Evolutionary conservation across 2,797 vertebrate species (phyloP).

Genomic region (Silurus lanzhouensis): DNA sequence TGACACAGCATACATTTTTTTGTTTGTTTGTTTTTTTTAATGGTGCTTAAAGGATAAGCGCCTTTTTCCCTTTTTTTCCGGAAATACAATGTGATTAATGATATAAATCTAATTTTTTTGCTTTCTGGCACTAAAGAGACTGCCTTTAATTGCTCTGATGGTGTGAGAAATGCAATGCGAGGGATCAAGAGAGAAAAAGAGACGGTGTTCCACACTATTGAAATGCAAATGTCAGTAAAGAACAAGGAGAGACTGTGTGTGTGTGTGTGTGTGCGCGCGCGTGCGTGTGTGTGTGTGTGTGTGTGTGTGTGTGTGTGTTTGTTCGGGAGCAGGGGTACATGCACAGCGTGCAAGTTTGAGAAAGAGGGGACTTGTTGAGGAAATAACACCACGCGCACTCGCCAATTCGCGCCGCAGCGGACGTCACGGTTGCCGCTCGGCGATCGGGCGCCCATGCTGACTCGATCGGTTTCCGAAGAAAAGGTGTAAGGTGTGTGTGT

Average conservation of each 20-base stretch:
- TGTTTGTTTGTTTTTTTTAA: neutral
- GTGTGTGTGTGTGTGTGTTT: constrained; percentile 25
- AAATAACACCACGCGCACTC: constrained; percentile 75
- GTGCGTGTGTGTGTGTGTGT: constrained; percentile 60
- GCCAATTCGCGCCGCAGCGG: constrained; percentile 56
- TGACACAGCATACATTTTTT: too few relatives aligned
- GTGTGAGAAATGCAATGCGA: constrained; percentile 63
- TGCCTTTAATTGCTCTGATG: constrained; percentile 48
- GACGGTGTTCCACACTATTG: constrained; percentile 80
- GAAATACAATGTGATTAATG: constrained; percentile 11
- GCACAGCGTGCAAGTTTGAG: constrained; percentile 77
- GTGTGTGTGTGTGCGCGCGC: constrained; percentile 62
- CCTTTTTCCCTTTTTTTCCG: neutral
- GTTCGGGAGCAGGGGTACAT: constrained; percentile 67
- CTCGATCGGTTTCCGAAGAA: constrained; percentile 23
- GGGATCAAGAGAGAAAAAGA: constrained; percentile 54
- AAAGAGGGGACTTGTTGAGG: constrained; percentile 77
- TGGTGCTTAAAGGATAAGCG: neutral
- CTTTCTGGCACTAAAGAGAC: constrained; percentile 34
- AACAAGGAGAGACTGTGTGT: constrained; percentile 80
- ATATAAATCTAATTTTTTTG: constrained; percentile 27
- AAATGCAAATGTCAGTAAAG: constrained; percentile 84
- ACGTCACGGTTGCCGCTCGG: constrained; percentile 66
- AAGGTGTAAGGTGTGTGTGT: neutral
- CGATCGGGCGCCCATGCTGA: constrained; percentile 54